Conservation (phyloP, 2,113 vertebrate species). For the Megaptera novaeangliae region DNA sequence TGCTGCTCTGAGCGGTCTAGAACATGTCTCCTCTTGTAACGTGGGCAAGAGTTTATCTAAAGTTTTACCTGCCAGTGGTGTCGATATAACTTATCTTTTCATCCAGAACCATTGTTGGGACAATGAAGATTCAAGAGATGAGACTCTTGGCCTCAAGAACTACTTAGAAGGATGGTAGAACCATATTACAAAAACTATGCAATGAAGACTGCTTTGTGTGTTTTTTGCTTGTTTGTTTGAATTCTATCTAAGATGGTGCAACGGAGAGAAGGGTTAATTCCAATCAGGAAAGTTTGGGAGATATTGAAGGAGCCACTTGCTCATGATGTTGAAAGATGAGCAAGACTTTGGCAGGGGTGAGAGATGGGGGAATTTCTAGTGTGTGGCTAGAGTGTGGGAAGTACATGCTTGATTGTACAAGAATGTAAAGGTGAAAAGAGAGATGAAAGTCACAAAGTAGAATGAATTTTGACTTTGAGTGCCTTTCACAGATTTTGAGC, state of each 20-base stretch:
- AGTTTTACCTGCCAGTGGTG: not conserved
- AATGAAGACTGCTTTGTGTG: not conserved
- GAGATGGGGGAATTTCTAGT: not conserved
- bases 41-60: not conserved
- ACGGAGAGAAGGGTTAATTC: conserved; percentile 3
- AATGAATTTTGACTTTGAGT: not conserved
- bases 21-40: not conserved
- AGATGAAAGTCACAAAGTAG: not conserved
- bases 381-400: not conserved
- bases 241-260: not conserved
- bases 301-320: not conserved
- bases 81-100: not conserved
- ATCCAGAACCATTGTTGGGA: not conserved
- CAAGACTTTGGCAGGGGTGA: not conserved
- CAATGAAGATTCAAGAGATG: not conserved
- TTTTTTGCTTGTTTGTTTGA: not conserved
- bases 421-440: not conserved
- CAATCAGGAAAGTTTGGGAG: not conserved
- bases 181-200: not conserved
- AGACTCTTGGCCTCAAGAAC: not conserved
- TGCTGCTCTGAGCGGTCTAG: not conserved
- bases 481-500: not conserved
- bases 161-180: not conserved
- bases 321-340: not conserved
- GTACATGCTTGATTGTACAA: not conserved